Evolutionary conservation across 2,888 invertebrate genomes (phyloP).

Genomic region (Protodeltote pygarga): DNA sequence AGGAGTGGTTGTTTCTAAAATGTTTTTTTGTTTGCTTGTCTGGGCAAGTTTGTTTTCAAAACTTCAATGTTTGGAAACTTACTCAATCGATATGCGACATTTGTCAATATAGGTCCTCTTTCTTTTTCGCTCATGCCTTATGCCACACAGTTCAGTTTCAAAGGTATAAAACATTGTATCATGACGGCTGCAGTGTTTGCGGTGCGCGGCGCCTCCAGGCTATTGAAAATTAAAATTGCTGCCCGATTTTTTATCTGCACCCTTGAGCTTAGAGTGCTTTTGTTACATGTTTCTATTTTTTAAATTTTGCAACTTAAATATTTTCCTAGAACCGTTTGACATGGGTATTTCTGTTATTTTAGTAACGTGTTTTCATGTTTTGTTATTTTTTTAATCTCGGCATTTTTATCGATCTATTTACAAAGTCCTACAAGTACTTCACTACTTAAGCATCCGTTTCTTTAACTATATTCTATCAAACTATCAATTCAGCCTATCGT

Average conservation of each 20-base stretch:
- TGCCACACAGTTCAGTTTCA: conserved; percentile 51
- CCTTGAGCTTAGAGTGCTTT: conserved; percentile 64
- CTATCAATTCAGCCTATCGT: too few relatives aligned
- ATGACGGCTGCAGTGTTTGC: conserved; percentile 69
- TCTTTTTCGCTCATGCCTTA: conserved; percentile 38
- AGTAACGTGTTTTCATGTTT: not conserved
- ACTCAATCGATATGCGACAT: too few relatives aligned
- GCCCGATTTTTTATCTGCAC: conserved; percentile 71
- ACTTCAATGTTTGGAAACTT: too few relatives aligned
- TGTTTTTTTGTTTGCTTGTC: too few relatives aligned
- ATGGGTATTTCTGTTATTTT: not conserved
- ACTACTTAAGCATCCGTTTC: too few relatives aligned
- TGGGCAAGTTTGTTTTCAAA: too few relatives aligned
- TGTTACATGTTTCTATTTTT: conserved; percentile 51
- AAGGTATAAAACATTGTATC: conserved; percentile 72
- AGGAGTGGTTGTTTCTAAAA: too few relatives aligned
- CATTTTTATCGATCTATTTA: too few relatives aligned
- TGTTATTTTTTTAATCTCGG: not conserved
- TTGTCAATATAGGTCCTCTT: too few relatives aligned
- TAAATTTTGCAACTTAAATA: conserved; percentile 12
- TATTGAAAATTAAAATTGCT: conserved; percentile 83
- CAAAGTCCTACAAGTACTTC: too few relatives aligned
- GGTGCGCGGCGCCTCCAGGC: conserved; percentile 74
- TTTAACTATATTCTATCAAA: too few relatives aligned
- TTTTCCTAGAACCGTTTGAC: conserved; percentile 4